These are phyloP conservation scores for Perca fluviatilis DNA, from an alignment of 2,113 vertebrate genomes.

Conservation along the genomic window DNA sequence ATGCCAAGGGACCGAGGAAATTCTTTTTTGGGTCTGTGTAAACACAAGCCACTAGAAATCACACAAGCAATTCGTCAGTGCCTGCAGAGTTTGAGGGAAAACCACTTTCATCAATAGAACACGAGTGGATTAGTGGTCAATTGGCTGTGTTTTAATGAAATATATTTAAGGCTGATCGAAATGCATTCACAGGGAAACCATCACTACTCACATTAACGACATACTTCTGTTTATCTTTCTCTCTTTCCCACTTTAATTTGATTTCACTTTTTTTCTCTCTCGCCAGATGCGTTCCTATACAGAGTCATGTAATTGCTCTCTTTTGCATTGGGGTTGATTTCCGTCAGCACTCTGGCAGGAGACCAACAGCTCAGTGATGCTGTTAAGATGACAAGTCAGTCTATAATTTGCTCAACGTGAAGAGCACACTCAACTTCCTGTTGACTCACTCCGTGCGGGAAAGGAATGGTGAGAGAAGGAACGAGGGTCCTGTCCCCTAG, in stretches of 20 bases:
- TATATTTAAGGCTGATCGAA: conserved; percentile 48
- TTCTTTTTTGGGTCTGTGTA: background rate
- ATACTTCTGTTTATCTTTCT: conserved; percentile 15
- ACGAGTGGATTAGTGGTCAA: conserved; percentile 23
- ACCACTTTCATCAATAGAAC: conserved; percentile 34
- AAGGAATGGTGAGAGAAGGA: background rate
- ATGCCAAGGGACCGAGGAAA: background rate
- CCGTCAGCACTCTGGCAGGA: conserved; percentile 59
- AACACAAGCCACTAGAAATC: background rate
- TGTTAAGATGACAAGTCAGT: conserved; percentile 63
- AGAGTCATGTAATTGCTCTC: conserved; percentile 25
- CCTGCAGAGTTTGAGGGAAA: conserved; percentile 13
- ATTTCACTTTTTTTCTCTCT: background rate
- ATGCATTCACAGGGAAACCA: conserved; percentile 11
- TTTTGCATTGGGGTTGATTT: conserved; percentile 47
- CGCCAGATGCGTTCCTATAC: conserved; percentile 52
- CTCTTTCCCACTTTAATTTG: conserved; percentile 11
- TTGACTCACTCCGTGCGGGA: conserved; percentile 78
- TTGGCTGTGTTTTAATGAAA: conserved; percentile 44
- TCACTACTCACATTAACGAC: conserved; percentile 24
- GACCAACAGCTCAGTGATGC: conserved; percentile 53
- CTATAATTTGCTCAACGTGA: conserved; percentile 62
- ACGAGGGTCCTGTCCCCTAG: conserved; percentile 29
- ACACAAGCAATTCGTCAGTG: conserved; percentile 4
- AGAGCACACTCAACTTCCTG: conserved; percentile 75